Percentiles rank a stretch among this genome's conserved stretches.
Evolutionary conservation across 2,888 invertebrate species (phyloP).

Genomic region (Schrankia costaestrigalis): DNA sequence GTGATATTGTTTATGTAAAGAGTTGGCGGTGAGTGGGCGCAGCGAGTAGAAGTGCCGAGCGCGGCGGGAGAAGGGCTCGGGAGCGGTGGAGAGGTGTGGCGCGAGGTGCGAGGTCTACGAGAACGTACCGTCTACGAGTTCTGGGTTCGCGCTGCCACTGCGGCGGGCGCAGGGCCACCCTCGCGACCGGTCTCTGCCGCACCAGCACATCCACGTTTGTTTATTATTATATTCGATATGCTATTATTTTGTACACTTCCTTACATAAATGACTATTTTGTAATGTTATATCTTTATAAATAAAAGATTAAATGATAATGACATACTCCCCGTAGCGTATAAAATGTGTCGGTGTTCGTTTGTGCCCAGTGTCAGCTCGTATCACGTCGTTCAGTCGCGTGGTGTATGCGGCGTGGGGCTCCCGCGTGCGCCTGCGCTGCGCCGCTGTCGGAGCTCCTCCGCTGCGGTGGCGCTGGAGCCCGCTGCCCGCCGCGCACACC

Average conservation of each 20-base stretch:
- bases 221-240: not conserved
- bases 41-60: slow-evolving; percentile 46
- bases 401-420: slow-evolving; percentile 82
- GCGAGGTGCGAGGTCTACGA: slow-evolving; percentile 81
- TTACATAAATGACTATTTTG: not conserved
- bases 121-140: slow-evolving; percentile 89
- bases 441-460: slow-evolving; percentile 83
- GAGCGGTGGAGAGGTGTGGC: slow-evolving; percentile 9
- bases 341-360: not conserved
- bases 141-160: slow-evolving; percentile 87
- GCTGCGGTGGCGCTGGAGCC: slow-evolving; percentile 83
- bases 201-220: slow-evolving; percentile 64
- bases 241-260: no score
- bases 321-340: not conserved
- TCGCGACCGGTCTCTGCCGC: slow-evolving; percentile 81
- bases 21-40: slow-evolving; percentile 61
- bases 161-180: slow-evolving; percentile 82
- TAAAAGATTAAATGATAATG: no score
- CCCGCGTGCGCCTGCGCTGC: slow-evolving; percentile 84
- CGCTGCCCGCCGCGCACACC: slow-evolving; percentile 75
- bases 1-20: slow-evolving; percentile 30
- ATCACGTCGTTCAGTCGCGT: slow-evolving; percentile 88
- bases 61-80: slow-evolving; percentile 6
- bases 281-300: not conserved
- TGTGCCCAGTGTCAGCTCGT: slow-evolving; percentile 83